Percentiles rank a stretch among this genome's conserved stretches.
Evolutionary conservation across 2,797 vertebrate genomes (phyloP).

Genomic region (Picus viridis): DNA sequence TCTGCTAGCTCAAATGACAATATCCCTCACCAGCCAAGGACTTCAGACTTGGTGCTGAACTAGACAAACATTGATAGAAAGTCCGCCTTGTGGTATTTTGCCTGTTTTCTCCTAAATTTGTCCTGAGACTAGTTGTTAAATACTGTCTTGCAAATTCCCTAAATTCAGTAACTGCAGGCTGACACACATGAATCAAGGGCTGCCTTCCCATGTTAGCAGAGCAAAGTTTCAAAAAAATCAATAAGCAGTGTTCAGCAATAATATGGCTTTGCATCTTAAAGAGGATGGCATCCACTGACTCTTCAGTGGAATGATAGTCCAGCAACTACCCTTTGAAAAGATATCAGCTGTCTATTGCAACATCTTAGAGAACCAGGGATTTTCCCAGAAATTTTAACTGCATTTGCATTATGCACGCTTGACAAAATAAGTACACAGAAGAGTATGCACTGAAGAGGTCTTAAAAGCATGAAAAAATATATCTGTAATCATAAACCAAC

Average conservation of each 20-base stretch:
- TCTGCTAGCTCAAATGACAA: neutral
- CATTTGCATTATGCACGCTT: neutral
- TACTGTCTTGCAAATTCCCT: neutral
- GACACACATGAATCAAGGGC: neutral
- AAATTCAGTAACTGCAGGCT: neutral
- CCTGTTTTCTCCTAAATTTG: neutral
- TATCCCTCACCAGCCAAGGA: neutral
- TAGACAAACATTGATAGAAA: neutral
- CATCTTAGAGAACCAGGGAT: neutral
- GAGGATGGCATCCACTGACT: neutral
- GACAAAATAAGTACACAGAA: neutral
- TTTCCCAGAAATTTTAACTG: neutral
- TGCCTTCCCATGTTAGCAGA: neutral
- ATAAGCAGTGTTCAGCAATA: neutral
- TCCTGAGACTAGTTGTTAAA: neutral
- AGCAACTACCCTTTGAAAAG: neutral
- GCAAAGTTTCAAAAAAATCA: neutral
- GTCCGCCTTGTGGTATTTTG: neutral
- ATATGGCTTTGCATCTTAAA: neutral
- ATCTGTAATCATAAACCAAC: slow-evolving; percentile 16
- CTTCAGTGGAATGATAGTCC: neutral
- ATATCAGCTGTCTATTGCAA: neutral
- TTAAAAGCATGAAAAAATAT: slow-evolving; percentile 19
- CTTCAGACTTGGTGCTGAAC: neutral
- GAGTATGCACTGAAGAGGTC: neutral